phyloP scores from a whole-genome alignment of 2,888 invertebrate genomes.

The Sicus ferrugineus region DNA sequence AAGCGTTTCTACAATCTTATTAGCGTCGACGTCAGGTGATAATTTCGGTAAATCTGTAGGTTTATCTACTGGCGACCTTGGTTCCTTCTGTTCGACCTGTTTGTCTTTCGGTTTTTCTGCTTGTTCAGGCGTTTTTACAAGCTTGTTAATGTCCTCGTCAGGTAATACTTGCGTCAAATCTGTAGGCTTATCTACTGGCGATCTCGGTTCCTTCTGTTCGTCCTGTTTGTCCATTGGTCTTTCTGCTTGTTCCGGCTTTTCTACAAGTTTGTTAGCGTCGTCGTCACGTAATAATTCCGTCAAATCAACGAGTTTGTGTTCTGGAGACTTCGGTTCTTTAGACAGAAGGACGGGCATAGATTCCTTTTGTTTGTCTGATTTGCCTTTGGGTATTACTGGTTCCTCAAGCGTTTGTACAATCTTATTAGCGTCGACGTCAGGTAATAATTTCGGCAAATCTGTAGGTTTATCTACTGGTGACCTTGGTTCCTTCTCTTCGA shows the following conservation, averaged over 20 bases:
- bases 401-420: background rate
- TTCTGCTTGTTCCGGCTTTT: background rate
- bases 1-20: background rate
- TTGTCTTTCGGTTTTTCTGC: background rate
- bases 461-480: background rate
- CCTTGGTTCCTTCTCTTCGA: constrained; percentile 24
- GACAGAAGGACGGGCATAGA: no score
- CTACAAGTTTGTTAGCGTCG: background rate
- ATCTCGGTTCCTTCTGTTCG: constrained; percentile 36
- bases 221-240: background rate
- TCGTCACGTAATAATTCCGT: background rate
- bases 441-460: background rate
- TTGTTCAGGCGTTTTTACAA: background rate
- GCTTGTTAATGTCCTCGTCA: background rate
- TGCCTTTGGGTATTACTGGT: background rate
- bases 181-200: background rate
- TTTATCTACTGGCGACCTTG: background rate
- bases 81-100: constrained; percentile 17
- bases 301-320: background rate
- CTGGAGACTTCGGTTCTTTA: background rate
- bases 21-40: background rate
- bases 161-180: background rate
- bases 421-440: background rate
- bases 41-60: background rate
- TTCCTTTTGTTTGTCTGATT: background rate